Percentiles rank a stretch among this genome's conserved stretches.
phyloP scores from a whole-genome alignment of 1,140 invertebrate species.

The Papilio helenus region DNA sequence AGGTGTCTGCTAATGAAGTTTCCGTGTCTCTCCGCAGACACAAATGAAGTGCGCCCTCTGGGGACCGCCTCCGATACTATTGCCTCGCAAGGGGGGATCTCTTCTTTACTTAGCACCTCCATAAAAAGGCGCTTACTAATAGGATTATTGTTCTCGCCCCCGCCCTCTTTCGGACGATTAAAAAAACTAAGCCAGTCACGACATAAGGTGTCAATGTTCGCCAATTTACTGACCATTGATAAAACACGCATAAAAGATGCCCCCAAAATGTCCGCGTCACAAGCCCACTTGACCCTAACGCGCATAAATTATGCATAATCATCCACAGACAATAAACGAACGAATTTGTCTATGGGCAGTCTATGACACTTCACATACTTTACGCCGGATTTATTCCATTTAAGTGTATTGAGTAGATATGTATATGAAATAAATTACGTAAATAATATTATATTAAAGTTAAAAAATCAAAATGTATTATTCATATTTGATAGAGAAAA shows the following conservation, averaged over 20 bases:
- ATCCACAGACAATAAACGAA: slow-evolving; percentile 54
- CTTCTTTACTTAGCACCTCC: not conserved
- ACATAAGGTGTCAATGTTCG: slow-evolving; percentile 78
- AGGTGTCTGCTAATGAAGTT: slow-evolving; percentile 16
- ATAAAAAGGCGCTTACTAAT: slow-evolving; percentile 55
- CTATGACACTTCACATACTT: slow-evolving; percentile 2
- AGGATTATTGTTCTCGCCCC: slow-evolving; percentile 53
- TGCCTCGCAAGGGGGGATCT: not conserved
- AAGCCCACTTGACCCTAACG: slow-evolving; percentile 71
- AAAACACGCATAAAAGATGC: slow-evolving; percentile 61
- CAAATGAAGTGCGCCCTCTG: slow-evolving; percentile 11
- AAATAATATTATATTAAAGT: not conserved
- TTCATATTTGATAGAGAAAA: not conserved
- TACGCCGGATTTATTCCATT: slow-evolving; percentile 40
- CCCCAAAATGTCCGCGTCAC: slow-evolving; percentile 44
- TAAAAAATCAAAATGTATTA: not conserved
- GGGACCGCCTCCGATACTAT: not conserved
- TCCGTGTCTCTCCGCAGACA: slow-evolving; percentile 1
- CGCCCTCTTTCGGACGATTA: slow-evolving; percentile 2
- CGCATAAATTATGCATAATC: slow-evolving; percentile 80
- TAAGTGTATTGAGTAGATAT: slow-evolving; percentile 1
- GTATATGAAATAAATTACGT: not conserved
- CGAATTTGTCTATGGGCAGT: slow-evolving; percentile 46
- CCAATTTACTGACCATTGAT: slow-evolving; percentile 75
- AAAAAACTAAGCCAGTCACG: slow-evolving; percentile 60